A percentile compares a stretch with the other conserved stretches of the same genome.
Evolutionary conservation across 2,113 vertebrate genomes (phyloP).

Genomic region (Echinops telfairi): DNA sequence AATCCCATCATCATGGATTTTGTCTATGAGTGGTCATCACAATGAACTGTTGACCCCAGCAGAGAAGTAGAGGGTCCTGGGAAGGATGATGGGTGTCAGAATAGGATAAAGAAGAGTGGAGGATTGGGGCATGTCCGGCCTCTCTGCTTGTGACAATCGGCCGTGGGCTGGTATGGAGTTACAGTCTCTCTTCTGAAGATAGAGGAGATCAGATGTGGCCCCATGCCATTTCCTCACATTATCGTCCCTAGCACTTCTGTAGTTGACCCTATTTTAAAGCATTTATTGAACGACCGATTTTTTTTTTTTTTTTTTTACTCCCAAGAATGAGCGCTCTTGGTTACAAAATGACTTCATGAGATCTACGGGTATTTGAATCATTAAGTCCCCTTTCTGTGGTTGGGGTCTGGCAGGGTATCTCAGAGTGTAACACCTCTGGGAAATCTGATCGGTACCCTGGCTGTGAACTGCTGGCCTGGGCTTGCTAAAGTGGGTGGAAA

Average conservation of each 20-base stretch:
- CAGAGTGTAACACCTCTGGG: not conserved
- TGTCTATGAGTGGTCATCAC: too few relatives aligned
- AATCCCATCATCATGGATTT: too few relatives aligned
- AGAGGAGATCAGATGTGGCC: not conserved
- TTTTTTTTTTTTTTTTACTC: too few relatives aligned
- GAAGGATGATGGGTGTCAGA: too few relatives aligned
- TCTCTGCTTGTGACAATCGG: not conserved
- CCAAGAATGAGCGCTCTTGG: not conserved
- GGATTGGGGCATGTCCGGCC: too few relatives aligned
- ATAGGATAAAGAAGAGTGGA: too few relatives aligned
- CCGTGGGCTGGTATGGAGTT: too few relatives aligned
- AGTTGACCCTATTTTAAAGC: not conserved
- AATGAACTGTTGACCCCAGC: too few relatives aligned
- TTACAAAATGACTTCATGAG: constrained; percentile 9
- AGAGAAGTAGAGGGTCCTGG: too few relatives aligned
- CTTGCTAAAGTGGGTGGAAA: not conserved
- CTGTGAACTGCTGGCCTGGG: too few relatives aligned
- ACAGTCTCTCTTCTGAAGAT: too few relatives aligned
- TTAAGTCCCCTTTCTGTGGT: not conserved
- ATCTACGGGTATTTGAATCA: not conserved
- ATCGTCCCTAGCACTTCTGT: not conserved
- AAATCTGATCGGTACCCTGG: not conserved
- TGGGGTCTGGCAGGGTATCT: not conserved
- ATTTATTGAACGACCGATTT: not conserved
- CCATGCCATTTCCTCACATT: not conserved